These are phyloP conservation scores for Cyprinodon variegatus DNA, from an alignment of 2,113 vertebrate species.

Conservation along the genomic window DNA sequence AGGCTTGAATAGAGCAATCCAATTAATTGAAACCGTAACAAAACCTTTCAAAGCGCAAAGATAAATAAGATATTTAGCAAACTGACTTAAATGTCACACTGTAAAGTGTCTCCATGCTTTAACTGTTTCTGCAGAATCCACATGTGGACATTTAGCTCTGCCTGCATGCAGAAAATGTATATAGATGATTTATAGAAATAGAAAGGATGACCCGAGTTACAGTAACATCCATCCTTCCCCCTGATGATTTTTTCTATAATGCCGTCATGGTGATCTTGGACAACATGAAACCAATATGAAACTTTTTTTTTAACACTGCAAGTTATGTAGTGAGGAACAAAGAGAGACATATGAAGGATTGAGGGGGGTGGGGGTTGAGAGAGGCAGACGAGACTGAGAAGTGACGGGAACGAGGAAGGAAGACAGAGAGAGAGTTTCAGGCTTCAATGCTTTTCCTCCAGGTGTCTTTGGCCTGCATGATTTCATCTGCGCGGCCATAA, in stretches of 20 bases:
- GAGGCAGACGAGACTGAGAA: background rate
- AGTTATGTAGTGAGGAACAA: conserved; percentile 61
- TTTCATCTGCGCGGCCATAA: conserved; percentile 97
- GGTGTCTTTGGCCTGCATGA: conserved; percentile 92
- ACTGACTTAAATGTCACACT: background rate
- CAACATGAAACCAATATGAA: conserved; percentile 40
- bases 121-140: background rate
- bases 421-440: conserved; percentile 76
- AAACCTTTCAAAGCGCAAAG: background rate
- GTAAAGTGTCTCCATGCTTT: background rate
- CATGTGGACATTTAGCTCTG: conserved; percentile 8
- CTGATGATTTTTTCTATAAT: conserved; percentile 26
- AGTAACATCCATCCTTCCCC: conserved; percentile 47
- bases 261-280: conserved; percentile 19
- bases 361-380: conserved; percentile 12
- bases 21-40: background rate
- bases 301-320: conserved; percentile 48
- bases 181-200: background rate
- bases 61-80: background rate
- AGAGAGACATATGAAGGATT: conserved; percentile 62
- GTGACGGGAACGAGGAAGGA: conserved; percentile 7
- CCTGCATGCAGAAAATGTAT: conserved; percentile 38
- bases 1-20: background rate
- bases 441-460: conserved; percentile 90
- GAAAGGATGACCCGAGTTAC: no score